Evolutionary conservation across 2,113 vertebrate genomes (phyloP).

Genomic region (Nibea coibor): DNA sequence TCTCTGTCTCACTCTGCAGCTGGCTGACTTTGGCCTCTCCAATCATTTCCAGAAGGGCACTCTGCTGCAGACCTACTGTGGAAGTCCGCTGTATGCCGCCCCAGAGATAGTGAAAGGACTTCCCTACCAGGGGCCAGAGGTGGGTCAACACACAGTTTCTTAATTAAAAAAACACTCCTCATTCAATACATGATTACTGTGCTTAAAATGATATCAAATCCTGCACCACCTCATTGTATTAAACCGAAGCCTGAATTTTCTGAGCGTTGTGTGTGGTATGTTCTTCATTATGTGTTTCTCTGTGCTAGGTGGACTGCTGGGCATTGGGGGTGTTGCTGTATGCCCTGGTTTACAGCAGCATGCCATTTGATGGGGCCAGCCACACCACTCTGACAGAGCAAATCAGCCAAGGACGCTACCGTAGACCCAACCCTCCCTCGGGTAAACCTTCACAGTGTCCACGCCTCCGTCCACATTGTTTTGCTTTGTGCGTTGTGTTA

Average conservation of each 20-base stretch:
- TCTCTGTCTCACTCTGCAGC: slow-evolving; percentile 67
- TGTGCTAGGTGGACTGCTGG: slow-evolving; percentile 86
- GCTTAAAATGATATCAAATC: not conserved
- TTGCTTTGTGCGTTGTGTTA: not conserved
- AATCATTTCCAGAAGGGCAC: slow-evolving; percentile 78
- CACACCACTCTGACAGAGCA: slow-evolving; percentile 82
- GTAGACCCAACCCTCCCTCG: slow-evolving; percentile 81
- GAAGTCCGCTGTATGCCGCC: slow-evolving; percentile 86
- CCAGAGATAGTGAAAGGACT: slow-evolving; percentile 87
- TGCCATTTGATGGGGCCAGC: slow-evolving; percentile 84
- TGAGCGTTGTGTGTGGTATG: not conserved
- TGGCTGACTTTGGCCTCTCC: slow-evolving; percentile 88
- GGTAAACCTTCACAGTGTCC: slow-evolving; percentile 67
- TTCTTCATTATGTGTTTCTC: slow-evolving; percentile 23
- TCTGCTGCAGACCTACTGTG: slow-evolving; percentile 86
- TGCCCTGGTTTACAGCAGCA: slow-evolving; percentile 84
- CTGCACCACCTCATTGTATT: not conserved
- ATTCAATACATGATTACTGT: not conserved
- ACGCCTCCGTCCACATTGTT: not conserved
- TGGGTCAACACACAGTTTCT: slow-evolving; percentile 48
- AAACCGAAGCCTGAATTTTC: not conserved
- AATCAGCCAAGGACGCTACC: slow-evolving; percentile 82
- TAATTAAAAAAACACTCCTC: not conserved
- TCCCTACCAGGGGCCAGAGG: slow-evolving; percentile 87
- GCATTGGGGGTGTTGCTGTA: slow-evolving; percentile 86